A percentile compares a stretch with the other conserved stretches of the same genome.
Conservation (phyloP, 2,888 invertebrate species). For the Andrena camellia region DNA sequence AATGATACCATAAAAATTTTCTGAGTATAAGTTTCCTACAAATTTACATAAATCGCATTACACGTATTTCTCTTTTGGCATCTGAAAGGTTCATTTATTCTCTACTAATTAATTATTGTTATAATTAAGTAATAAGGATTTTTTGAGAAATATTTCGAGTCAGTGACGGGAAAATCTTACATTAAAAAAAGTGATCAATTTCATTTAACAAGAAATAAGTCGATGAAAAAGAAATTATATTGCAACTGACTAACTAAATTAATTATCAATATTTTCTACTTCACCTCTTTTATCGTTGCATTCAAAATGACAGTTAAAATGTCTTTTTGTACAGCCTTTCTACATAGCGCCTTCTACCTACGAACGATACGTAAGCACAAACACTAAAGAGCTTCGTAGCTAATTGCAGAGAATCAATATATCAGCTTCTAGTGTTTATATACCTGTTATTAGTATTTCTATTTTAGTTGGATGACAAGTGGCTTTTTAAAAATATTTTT, state of each 20-base stretch:
- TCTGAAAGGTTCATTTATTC: not conserved
- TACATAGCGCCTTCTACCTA: slow-evolving; percentile 79
- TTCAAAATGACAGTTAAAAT: not conserved
- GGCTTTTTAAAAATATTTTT: slow-evolving; percentile 22
- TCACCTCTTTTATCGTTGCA: not conserved
- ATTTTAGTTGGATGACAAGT: not conserved
- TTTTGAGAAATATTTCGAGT: not conserved
- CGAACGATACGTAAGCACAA: slow-evolving; percentile 81
- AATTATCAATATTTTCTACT: not conserved
- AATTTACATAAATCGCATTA: no score
- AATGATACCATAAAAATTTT: no score
- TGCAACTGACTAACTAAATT: not conserved
- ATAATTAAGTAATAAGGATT: not conserved
- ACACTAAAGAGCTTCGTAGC: slow-evolving; percentile 38
- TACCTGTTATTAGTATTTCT: not conserved
- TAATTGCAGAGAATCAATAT: slow-evolving; percentile 7
- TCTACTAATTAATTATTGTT: not conserved
- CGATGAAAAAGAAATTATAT: not conserved
- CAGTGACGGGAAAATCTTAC: not conserved
- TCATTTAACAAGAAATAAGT: no score
- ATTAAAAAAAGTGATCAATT: no score
- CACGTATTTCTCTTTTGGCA: not conserved
- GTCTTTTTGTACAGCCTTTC: slow-evolving; percentile 78
- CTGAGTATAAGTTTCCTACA: no score
- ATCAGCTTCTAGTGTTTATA: not conserved